Evolutionary conservation across 37 sponge, comb jelly and placozoan species (phyloP).

Genomic region (Lycopodina hypogea): DNA sequence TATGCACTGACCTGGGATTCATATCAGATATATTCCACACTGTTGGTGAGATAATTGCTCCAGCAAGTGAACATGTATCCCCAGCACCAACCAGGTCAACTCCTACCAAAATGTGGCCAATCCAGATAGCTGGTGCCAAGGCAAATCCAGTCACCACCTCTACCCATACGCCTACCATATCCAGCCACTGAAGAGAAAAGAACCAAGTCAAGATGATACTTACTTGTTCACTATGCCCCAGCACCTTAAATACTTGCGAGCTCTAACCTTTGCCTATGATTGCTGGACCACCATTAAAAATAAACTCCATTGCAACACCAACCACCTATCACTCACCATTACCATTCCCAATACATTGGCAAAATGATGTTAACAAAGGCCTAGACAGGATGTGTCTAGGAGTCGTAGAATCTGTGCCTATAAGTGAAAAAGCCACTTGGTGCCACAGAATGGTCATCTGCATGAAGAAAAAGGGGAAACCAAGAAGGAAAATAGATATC

Average conservation of each 20-base stretch:
- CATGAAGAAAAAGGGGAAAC: conserved; percentile 4
- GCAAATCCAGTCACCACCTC: no score
- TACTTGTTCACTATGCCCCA: conserved; percentile 39
- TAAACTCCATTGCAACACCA: conserved; percentile 39
- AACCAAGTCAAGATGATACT: conserved; percentile 23
- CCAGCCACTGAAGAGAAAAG: conserved; percentile 43
- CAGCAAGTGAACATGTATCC: no score
- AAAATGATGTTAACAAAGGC: conserved; percentile 31
- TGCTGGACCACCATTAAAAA: conserved; percentile 47
- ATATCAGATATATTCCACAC: conserved; percentile 31
- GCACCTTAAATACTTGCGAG: conserved; percentile 33
- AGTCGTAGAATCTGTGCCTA: no score
- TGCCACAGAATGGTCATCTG: conserved; percentile 47
- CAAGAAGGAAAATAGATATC: conserved; percentile 36
- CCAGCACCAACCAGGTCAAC: neutral
- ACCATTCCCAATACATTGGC: conserved; percentile 45
- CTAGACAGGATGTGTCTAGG: conserved; percentile 36
- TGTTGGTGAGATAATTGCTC: neutral
- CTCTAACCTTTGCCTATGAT: conserved; percentile 33
- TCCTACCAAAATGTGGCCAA: conserved; percentile 9
- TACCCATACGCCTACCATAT: conserved; percentile 23
- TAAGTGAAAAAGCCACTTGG: conserved; percentile 41
- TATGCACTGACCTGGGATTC: conserved; percentile 43
- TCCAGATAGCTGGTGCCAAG: no score
- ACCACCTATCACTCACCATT: conserved; percentile 43